These are phyloP conservation scores for Okamejei kenojei DNA, from an alignment of 2,797 vertebrate species.

Conservation along the genomic window DNA sequence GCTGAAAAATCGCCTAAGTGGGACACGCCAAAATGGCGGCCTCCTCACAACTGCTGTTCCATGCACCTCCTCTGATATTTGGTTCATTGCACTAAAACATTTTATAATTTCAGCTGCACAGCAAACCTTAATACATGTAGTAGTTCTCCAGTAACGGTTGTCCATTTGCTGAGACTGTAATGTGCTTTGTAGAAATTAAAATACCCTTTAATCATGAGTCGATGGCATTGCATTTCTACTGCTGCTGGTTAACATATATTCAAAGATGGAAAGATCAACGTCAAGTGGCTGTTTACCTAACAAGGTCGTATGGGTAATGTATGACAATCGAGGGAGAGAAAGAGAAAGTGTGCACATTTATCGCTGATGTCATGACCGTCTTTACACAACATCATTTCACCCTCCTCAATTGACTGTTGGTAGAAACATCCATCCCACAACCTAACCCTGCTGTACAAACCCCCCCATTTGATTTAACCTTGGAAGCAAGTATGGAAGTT, in stretches of 20 bases:
- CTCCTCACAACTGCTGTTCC: conserved; percentile 4
- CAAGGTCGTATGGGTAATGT: neutral
- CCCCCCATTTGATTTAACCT: neutral
- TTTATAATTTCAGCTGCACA: neutral
- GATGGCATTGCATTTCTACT: neutral
- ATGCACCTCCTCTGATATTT: neutral
- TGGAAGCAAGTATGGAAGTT: neutral
- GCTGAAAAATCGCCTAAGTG: too few species aligned
- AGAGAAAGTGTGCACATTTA: too few species aligned
- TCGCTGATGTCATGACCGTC: neutral
- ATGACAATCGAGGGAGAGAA: neutral
- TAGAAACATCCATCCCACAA: too few species aligned
- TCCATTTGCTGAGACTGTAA: neutral
- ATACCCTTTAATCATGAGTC: neutral
- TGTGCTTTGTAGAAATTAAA: neutral
- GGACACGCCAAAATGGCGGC: neutral
- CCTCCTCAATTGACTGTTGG: neutral
- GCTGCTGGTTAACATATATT: neutral
- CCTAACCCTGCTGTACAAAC: neutral
- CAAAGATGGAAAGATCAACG: neutral
- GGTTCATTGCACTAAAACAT: neutral
- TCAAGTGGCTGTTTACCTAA: neutral
- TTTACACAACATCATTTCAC: neutral
- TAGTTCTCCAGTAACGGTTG: neutral
- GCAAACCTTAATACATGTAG: neutral